A percentile compares a stretch with the other conserved stretches of the same genome.
phyloP scores from a whole-genome alignment of 1,140 invertebrate species.

The Scaptomyza pallida region DNA sequence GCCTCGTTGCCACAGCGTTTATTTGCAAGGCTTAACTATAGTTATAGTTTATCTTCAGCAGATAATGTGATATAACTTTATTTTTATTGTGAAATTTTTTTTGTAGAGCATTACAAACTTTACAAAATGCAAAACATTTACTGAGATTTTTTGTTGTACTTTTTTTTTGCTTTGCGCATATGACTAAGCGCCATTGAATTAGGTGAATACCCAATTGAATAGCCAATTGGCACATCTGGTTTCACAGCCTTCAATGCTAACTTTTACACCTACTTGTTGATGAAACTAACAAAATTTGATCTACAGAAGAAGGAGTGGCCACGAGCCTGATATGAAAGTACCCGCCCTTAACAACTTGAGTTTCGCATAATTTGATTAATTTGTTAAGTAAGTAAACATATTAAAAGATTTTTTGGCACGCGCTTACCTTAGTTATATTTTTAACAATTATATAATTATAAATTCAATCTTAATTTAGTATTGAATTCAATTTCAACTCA shows the following conservation, averaged over 20 bases:
- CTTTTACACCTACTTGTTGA: slow-evolving; percentile 56
- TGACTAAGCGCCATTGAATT: slow-evolving; percentile 31
- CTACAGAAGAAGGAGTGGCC: neutral
- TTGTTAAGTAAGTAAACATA: neutral
- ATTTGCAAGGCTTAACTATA: neutral
- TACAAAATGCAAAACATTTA: neutral
- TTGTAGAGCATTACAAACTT: slow-evolving; percentile 6
- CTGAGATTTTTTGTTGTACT: neutral
- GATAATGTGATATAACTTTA: slow-evolving; percentile 29
- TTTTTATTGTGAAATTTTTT: slow-evolving; percentile 14
- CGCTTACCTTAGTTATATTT: too few relatives aligned
- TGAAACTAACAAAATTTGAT: slow-evolving; percentile 2
- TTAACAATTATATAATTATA: too few relatives aligned
- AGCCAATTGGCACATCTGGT: slow-evolving; percentile 35
- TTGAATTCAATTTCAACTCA: too few relatives aligned
- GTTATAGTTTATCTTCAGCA: slow-evolving; percentile 1
- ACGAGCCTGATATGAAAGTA: neutral
- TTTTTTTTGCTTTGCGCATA: neutral
- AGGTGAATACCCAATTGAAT: slow-evolving; percentile 20
- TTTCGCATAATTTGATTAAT: neutral
- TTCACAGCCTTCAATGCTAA: slow-evolving; percentile 41
- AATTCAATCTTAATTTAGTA: too few relatives aligned
- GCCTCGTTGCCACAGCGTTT: slow-evolving; percentile 15
- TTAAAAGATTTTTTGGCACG: neutral
- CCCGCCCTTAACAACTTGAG: neutral